Evolutionary conservation across 2,888 invertebrate species (phyloP), one percentile per base, ranked within the genome.

Genomic region (Melanostoma mellinum): DNA sequence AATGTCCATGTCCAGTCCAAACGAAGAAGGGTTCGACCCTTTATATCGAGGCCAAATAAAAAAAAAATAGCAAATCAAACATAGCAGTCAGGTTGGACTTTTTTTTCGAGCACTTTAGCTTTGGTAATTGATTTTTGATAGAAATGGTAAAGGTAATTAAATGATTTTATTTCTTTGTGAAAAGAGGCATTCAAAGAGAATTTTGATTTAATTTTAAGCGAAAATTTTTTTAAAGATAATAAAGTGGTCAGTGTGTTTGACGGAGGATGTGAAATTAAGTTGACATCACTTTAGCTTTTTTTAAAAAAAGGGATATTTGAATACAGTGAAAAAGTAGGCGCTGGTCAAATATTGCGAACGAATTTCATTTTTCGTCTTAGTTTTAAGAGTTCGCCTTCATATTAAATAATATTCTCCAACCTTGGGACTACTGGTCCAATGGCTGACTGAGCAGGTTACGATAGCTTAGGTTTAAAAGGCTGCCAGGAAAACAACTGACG

Each of bases 41-140:
- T 77, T 77, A 63, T 71, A 50, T 20, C 20, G 36, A 9, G 56
- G 67, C 36, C 46, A 50, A 44, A 35, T 42, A 55, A 73, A 53
- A 35, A 53, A 35, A 32, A 52, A 50, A 10, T 36, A 35, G 36
- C 40, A 50, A 67, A 44, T 67, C 56, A 42, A 36, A 48, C 10
- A 40, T 30, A 40, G 48, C 36, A 42, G 42, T 30, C 38, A 40
- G 33, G 30, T 35, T 50, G 10, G 50, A 4, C 38, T 50, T 35
- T 30, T 38, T 50, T 9, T 42, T 58, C 6, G 36, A n/a, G 3
- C 8, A 32, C 50, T 50, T 72, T 46, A 33, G 9, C 20, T 35
- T 9, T 30, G 30, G 8, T 46, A 63, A 63, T 46, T 46, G 10
- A 55, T 36, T 63, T 73, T 55, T 2, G 10, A 63, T 42, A 42